phyloP scores from a whole-genome alignment of 2,113 vertebrate species.

The Brachypodius melanocephalos region DNA sequence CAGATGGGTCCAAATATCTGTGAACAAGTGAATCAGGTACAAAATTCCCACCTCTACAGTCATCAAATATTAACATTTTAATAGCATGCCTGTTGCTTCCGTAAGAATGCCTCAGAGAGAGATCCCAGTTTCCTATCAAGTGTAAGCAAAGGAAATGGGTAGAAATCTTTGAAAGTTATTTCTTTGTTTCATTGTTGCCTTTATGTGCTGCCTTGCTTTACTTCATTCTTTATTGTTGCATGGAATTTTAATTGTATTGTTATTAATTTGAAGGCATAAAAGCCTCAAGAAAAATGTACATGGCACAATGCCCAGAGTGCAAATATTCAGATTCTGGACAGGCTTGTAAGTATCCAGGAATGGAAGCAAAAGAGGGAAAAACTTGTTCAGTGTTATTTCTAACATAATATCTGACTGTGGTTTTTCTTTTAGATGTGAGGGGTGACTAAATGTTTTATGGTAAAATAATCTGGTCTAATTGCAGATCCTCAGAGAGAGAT shows the following conservation, averaged over 20 bases:
- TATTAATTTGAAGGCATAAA: background rate
- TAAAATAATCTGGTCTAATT: background rate
- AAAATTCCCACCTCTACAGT: background rate
- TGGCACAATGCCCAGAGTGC: background rate
- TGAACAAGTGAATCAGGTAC: background rate
- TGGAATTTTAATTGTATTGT: background rate
- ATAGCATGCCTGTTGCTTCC: background rate
- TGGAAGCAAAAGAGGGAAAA: accelerated
- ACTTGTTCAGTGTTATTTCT: background rate
- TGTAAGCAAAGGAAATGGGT: background rate
- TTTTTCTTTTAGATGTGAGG: background rate
- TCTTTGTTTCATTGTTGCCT: background rate
- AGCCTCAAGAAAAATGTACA: background rate
- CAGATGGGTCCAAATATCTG: background rate
- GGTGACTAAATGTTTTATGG: background rate
- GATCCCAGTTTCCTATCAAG: background rate
- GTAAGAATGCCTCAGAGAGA: background rate
- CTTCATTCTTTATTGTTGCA: background rate
- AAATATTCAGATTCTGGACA: background rate
- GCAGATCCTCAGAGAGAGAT: background rate
- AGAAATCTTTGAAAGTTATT: background rate
- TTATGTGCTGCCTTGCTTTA: background rate
- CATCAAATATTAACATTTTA: background rate
- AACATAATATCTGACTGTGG: background rate
- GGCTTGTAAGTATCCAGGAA: background rate